Evolutionary conservation across 2,113 vertebrate genomes (phyloP), one percentile per base, ranked within the genome.

Genomic region (Sinocyclocheilus anshuiensis): DNA sequence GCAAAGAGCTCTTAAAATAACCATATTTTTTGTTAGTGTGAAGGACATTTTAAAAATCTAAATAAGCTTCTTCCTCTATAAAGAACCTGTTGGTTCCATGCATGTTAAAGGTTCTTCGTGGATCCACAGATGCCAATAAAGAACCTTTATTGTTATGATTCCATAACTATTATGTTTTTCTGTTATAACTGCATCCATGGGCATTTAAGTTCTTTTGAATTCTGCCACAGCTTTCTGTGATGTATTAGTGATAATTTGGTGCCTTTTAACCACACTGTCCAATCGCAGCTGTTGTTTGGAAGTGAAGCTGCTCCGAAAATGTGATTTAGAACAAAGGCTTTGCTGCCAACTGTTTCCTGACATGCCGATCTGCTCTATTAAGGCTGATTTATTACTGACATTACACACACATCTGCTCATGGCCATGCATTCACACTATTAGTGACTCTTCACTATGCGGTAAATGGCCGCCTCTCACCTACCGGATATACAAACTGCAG

Each of bases 301-400:
- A 65, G 67, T 22, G 61, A 29, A 24, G 36, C 55, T 39, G 16
- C n/a, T 39, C 9, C 24, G 50, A 50, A 53, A 81, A 87, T 79
- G 36, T 57, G 45, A 81, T 77, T 74, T 22, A 79, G 78, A 82
- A 82, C 69, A 36, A 67, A 26, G 18, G 84, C 59, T 88, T 71
- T 33, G 4, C 26, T 11, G 39, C 89, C 86, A 90, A 80, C 77
- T 88, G 88, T 86, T 90, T 71, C 36, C 67, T 59, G 26, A 90
- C 71, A 77, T 67, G 69, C 74, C 63, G 16, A 20, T 61, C 71
- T 74, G 82, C 82, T 81, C 85, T 75, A 81, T 87, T 83, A 87
- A 86, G 63, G 87, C 78, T 84, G 78, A 87, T 87, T 89, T 85
- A 90, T 84, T 71, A 24, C 79, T 74, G 15, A 63, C 36, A 84